phyloP scores from a whole-genome alignment of 2,888 invertebrate species.

The Coenonympha glycerion region DNA sequence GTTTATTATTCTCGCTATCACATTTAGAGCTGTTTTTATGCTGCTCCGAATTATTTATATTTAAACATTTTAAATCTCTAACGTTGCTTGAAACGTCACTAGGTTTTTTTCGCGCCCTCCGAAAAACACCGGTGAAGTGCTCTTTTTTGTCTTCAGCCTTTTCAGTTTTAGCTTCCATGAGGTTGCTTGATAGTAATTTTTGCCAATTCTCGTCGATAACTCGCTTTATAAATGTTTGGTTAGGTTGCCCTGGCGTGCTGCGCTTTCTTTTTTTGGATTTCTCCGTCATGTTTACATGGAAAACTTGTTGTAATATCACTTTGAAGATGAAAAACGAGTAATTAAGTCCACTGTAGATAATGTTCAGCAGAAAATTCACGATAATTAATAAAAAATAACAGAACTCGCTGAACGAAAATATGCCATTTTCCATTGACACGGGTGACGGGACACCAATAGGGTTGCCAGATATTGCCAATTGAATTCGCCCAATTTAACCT shows the following conservation, averaged over 20 bases:
- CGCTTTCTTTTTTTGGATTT: constrained; percentile 53
- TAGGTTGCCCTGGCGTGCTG: constrained; percentile 39
- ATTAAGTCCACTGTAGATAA: constrained; percentile 36
- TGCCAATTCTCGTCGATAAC: constrained; percentile 67
- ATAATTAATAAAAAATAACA: constrained; percentile 49
- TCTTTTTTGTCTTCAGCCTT: constrained; percentile 41
- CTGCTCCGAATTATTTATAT: constrained; percentile 28
- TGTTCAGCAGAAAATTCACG: constrained; percentile 45
- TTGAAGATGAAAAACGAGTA: constrained; percentile 35
- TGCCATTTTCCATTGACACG: constrained; percentile 31
- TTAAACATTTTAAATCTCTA: constrained; percentile 39
- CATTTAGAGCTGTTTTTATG: background rate
- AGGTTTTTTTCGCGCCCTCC: constrained; percentile 56
- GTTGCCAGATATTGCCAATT: too few species aligned
- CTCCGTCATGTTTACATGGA: constrained; percentile 58
- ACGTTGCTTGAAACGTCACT: constrained; percentile 29
- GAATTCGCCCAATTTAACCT: too few species aligned
- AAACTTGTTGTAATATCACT: constrained; percentile 35
- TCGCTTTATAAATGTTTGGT: constrained; percentile 48
- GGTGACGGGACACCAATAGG: too few species aligned
- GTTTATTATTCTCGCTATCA: constrained; percentile 14
- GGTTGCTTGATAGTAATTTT: constrained; percentile 52
- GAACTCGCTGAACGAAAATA: constrained; percentile 39
- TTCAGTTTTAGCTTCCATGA: constrained; percentile 53
- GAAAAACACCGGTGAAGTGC: constrained; percentile 54